phyloP scores from a whole-genome alignment of 1,140 invertebrate species.

The Magallana gigas region DNA sequence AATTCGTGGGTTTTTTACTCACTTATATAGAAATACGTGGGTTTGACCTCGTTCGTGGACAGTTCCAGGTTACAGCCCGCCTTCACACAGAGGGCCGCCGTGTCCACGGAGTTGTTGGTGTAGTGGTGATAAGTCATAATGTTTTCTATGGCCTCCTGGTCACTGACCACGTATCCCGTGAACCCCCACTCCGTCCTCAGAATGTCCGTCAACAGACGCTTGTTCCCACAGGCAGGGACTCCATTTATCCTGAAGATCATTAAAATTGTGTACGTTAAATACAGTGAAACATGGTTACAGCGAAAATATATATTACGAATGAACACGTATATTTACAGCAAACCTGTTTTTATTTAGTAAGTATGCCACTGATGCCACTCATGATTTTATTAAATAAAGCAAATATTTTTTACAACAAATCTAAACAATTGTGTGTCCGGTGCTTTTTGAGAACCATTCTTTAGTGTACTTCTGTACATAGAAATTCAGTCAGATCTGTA shows the following conservation, averaged over 20 bases:
- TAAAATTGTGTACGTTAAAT: too few relatives aligned
- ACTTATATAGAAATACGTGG: constrained; percentile 64
- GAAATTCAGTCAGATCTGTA: too few relatives aligned
- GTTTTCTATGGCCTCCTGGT: constrained; percentile 73
- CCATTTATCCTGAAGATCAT: constrained; percentile 74
- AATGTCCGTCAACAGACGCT: constrained; percentile 72
- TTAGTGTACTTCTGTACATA: too few relatives aligned
- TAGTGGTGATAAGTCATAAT: constrained; percentile 71
- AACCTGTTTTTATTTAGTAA: too few relatives aligned
- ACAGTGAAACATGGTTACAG: too few relatives aligned
- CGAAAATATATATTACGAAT: too few relatives aligned
- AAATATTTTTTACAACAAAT: too few relatives aligned
- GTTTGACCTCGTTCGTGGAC: constrained; percentile 48
- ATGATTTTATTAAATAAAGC: too few relatives aligned
- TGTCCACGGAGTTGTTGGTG: constrained; percentile 64
- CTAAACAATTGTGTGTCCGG: too few relatives aligned
- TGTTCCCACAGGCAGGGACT: constrained; percentile 75
- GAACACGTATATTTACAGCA: too few relatives aligned
- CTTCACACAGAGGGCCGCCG: constrained; percentile 69
- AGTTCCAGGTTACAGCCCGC: constrained; percentile 75
- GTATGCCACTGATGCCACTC: too few relatives aligned
- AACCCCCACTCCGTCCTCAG: constrained; percentile 72
- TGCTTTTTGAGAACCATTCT: too few relatives aligned
- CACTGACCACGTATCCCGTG: constrained; percentile 75
- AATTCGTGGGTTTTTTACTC: not conserved